Evolutionary conservation across 2,797 vertebrate genomes (phyloP).

Genomic region (Chromis chromis): DNA sequence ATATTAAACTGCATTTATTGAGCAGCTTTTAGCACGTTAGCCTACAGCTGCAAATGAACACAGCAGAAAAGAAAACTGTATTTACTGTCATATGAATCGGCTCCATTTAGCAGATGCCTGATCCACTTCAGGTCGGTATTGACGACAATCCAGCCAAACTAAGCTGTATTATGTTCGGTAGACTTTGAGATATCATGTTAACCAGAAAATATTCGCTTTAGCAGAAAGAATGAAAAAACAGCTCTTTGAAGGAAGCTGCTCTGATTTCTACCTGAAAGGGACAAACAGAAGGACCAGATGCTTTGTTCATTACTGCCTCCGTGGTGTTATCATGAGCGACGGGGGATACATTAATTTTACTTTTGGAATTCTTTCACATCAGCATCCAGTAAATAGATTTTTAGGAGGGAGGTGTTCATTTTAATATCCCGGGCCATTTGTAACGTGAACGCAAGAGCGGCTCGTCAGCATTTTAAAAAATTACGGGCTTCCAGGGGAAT

Average conservation of each 20-base stretch:
- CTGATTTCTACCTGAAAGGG: slow-evolving; percentile 23
- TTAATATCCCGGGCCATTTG: slow-evolving; percentile 77
- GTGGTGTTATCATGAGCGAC: slow-evolving; percentile 62
- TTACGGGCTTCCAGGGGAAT: slow-evolving; percentile 42
- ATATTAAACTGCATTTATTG: not conserved
- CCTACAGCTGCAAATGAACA: not conserved
- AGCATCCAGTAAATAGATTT: slow-evolving; percentile 76
- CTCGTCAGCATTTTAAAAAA: slow-evolving; percentile 64
- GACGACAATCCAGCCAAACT: not conserved
- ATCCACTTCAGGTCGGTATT: not conserved
- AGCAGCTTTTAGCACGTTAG: not conserved
- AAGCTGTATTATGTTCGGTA: not conserved
- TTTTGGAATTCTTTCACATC: slow-evolving; percentile 54
- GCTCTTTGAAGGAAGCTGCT: not conserved
- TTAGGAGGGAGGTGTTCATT: slow-evolving; percentile 71
- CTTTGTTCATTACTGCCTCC: slow-evolving; percentile 65
- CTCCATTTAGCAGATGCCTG: too few species aligned
- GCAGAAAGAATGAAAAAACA: not conserved
- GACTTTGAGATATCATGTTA: not conserved
- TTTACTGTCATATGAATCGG: not conserved
- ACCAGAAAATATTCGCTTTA: not conserved
- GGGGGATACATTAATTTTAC: slow-evolving; percentile 67
- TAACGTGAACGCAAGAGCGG: slow-evolving; percentile 62
- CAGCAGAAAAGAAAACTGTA: not conserved
- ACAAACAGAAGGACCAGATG: not conserved